Percentiles rank a stretch among this genome's conserved stretches.
phyloP scores from a whole-genome alignment of 2,797 vertebrate species.

The Oreochromis grahami region DNA sequence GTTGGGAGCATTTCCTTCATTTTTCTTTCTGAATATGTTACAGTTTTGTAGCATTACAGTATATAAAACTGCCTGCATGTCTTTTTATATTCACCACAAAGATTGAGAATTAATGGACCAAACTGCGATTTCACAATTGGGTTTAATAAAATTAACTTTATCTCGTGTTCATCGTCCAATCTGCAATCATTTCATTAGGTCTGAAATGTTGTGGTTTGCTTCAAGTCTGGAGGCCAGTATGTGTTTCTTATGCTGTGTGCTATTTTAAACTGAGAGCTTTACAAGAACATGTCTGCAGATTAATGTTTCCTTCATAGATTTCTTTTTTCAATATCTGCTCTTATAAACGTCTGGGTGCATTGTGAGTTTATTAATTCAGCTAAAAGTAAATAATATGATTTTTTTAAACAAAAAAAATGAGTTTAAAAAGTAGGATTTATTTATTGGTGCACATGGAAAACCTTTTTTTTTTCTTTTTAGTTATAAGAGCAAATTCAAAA shows the following conservation, averaged over 20 bases:
- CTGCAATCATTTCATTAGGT: neutral
- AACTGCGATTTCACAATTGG: neutral
- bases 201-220: neutral
- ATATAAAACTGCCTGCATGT: neutral
- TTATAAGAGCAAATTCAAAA: neutral
- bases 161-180: fast-evolving
- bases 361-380: neutral
- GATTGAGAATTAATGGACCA: neutral
- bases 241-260: neutral
- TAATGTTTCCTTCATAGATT: neutral
- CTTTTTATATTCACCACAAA: neutral
- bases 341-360: fast-evolving
- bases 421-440: neutral
- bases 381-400: neutral
- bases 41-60: neutral
- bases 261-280: neutral
- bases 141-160: neutral
- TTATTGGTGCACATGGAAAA: fast-evolving
- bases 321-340: neutral
- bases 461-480: fast-evolving
- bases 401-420: neutral
- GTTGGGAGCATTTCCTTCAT: neutral
- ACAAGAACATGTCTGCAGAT: neutral
- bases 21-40: neutral
- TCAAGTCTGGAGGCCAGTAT: neutral